Conservation (phyloP, 53 echinoderm and acorn worm genomes). For the Holothuria scabra region DNA sequence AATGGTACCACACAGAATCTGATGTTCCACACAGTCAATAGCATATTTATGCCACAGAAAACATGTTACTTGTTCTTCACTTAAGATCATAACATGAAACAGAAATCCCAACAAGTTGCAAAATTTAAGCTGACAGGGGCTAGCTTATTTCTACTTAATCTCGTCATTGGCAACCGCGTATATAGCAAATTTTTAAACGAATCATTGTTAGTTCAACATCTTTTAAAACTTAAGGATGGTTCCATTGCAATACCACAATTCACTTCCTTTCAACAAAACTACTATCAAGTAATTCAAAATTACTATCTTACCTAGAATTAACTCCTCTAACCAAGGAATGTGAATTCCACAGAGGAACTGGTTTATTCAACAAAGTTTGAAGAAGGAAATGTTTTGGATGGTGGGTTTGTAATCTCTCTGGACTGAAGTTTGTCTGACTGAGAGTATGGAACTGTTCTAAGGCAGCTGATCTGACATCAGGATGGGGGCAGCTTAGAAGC, state of each 20-base stretch:
- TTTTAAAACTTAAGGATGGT: too few relatives aligned
- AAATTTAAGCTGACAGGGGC: not conserved
- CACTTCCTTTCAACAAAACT: too few relatives aligned
- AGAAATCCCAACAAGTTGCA: too few relatives aligned
- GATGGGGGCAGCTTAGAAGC: constrained; percentile 82
- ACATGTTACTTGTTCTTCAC: too few relatives aligned
- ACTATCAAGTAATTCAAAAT: too few relatives aligned
- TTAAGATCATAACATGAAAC: too few relatives aligned
- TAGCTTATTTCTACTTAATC: not conserved
- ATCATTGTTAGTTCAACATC: too few relatives aligned
- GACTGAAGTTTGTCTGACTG: constrained; percentile 73
- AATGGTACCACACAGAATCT: too few relatives aligned
- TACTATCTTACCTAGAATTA: constrained; percentile 78
- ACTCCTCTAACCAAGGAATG: constrained; percentile 90
- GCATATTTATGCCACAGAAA: too few relatives aligned
- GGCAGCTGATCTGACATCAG: constrained; percentile 84
- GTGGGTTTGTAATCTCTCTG: constrained; percentile 64
- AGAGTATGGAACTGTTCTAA: constrained; percentile 92
- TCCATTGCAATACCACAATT: too few relatives aligned
- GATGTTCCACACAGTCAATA: too few relatives aligned
- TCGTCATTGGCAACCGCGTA: not conserved
- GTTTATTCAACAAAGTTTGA: constrained; percentile 73
- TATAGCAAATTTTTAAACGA: not conserved
- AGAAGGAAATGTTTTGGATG: constrained; percentile 91
- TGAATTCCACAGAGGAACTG: constrained; percentile 95